These are phyloP conservation scores for Lagocephalus sceleratus DNA, from an alignment of 2,797 vertebrate genomes.

Conservation along the genomic window DNA sequence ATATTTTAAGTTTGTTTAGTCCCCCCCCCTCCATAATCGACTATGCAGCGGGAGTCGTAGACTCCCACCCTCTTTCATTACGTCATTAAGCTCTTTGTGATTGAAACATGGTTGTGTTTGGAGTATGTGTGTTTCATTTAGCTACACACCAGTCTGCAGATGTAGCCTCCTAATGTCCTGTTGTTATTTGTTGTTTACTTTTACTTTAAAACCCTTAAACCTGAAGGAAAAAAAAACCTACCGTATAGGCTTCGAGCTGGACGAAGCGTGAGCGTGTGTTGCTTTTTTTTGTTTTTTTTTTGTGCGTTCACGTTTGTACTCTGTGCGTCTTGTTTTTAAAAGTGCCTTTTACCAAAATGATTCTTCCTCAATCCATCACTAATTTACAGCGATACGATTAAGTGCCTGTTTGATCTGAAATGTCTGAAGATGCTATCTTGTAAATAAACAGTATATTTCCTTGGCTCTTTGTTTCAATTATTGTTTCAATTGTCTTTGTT, in stretches of 20 bases:
- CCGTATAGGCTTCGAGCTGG: conserved; percentile 1
- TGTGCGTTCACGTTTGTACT: conserved; percentile 7
- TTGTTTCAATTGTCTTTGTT: neutral
- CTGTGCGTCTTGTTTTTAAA: conserved; percentile 34
- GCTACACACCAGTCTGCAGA: conserved; percentile 3
- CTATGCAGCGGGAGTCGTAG: conserved; percentile 30
- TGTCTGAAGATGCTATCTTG: conserved; percentile 68
- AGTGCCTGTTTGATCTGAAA: conserved; percentile 71
- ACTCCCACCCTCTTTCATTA: conserved; percentile 10
- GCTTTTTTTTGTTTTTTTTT: neutral
- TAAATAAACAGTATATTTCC: conserved; percentile 76
- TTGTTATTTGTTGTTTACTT: conserved; percentile 29
- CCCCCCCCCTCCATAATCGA: conserved; percentile 13
- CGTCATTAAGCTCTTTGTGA: conserved; percentile 37
- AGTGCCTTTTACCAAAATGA: conserved; percentile 62
- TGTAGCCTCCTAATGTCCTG: conserved; percentile 21
- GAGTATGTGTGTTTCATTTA: conserved; percentile 22
- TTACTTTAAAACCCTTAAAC: conserved; percentile 26
- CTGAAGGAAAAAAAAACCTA: conserved; percentile 6
- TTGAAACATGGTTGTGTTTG: conserved; percentile 23
- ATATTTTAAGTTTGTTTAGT: conserved; percentile 21
- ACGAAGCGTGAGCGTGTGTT: conserved; percentile 5
- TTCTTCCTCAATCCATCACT: conserved; percentile 33
- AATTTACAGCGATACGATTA: conserved; percentile 50
- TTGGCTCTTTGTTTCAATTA: conserved; percentile 9